Conservation (phyloP, 2,113 vertebrate genomes). For the Gopherus flavomarginatus region DNA sequence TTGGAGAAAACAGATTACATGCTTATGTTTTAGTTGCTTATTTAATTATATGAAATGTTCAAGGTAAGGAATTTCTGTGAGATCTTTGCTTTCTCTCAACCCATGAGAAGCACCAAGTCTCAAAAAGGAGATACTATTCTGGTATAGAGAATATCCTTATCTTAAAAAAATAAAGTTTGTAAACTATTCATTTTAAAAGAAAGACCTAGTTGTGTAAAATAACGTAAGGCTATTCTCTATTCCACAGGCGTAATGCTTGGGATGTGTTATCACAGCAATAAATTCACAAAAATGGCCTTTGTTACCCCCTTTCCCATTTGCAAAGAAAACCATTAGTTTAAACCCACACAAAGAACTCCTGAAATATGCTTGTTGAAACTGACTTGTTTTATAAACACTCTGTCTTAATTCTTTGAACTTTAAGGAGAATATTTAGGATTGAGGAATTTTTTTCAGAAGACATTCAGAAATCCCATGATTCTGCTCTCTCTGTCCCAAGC, state of each 20-base stretch:
- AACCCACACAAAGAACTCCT: no score
- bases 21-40: not conserved
- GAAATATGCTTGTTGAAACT: not conserved
- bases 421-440: not conserved
- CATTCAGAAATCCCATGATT: not conserved
- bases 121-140: not conserved
- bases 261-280: not conserved
- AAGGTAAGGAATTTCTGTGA: not conserved
- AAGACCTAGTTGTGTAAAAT: not conserved
- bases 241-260: not conserved
- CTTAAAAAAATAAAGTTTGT: not conserved
- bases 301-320: not conserved
- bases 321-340: rapidly evolving
- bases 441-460: not conserved
- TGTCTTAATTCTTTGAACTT: not conserved
- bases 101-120: rapidly evolving
- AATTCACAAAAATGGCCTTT: not conserved
- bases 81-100: not conserved
- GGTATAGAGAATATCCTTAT: not conserved
- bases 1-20: not conserved
- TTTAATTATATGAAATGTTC: not conserved
- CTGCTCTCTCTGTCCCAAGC: no score
- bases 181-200: not conserved
- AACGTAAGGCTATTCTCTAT: rapidly evolving
- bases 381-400: not conserved